Evolutionary conservation across 2,888 invertebrate genomes (phyloP), one percentile per base, ranked within the genome.

Genomic region (Cryptocephalus moraei): DNA sequence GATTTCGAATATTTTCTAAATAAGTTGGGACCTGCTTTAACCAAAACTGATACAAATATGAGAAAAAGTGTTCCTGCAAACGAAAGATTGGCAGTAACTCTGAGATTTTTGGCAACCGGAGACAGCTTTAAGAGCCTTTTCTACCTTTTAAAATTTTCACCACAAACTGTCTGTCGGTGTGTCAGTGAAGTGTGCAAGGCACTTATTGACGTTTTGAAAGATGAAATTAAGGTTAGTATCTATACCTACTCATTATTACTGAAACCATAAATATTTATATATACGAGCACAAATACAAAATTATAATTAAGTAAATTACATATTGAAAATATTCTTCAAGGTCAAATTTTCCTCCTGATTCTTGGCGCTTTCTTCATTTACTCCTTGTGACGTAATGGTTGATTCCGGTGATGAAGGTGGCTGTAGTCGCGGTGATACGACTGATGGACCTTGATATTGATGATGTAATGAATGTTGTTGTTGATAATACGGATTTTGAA

Each of bases 101-200:
- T 58, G 34, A 47, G 55, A 47, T 57, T 50, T 9, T 58, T 50
- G 9, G 56, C 54, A 11, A 56, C 54, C 38, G 56, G 54, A 40
- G 52, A 58, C 47, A 55, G 53, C 41, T 55, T 48, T 41, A 48
- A 49, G 45, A 57, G 56, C 50, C 46, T 59, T 33, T 49, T 49
- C 34, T 58, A 56, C 45, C 42, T 56, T 48, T 59, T 56, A 41
- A 58, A 58, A 53, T 43, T 58, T 44, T 56, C 52, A 36, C 50
- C 49, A 48, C 51, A 56, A 42, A 42, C 51, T 2, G 50, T 55
- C 43, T 48, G 43, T 40, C 47, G 36, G 32, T 51, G 50, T 45
- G 46, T 54, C 31, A 44, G 43, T 41, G 50, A 56, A 49, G 53
- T 54, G 44, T 57, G 54, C 46, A 32, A 44, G 41, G 53, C 55